A percentile compares a stretch with the other conserved stretches of the same genome.
These are phyloP conservation scores for Naja naja DNA, from an alignment of 2,113 vertebrate genomes.

Conservation along the genomic window DNA sequence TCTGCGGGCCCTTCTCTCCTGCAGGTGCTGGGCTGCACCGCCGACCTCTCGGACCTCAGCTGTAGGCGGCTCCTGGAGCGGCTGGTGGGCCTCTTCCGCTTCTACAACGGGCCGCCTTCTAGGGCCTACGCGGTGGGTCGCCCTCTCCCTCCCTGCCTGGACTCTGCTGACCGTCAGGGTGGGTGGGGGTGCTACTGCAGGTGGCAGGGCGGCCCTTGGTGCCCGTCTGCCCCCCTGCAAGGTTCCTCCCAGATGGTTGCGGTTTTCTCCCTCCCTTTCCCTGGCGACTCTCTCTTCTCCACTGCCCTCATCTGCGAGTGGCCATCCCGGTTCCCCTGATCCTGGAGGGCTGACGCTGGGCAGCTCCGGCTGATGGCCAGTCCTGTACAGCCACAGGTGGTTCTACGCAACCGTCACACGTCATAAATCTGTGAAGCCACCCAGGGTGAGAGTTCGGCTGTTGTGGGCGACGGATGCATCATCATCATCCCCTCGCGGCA, in stretches of 20 bases:
- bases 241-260: background rate
- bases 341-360: background rate
- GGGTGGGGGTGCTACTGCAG: background rate
- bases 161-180: background rate
- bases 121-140: slow-evolving; percentile 79
- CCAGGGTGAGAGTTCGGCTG: background rate
- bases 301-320: background rate
- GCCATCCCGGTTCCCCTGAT: background rate
- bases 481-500: no score
- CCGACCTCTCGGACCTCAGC: slow-evolving; percentile 84
- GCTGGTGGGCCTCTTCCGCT: slow-evolving; percentile 85
- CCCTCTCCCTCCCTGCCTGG: background rate
- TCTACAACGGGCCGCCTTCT: slow-evolving; percentile 82
- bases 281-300: background rate
- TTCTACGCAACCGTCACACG: background rate
- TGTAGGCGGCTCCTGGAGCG: slow-evolving; percentile 81
- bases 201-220: background rate
- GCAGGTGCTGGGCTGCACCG: slow-evolving; percentile 84
- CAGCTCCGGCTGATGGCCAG: background rate
- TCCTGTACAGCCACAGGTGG: background rate
- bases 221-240: background rate
- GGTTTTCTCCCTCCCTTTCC: background rate
- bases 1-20: rapidly evolving
- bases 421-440: background rate
- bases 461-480: no score